A percentile compares a stretch with the other conserved stretches of the same genome.
These are phyloP conservation scores for Strigamia maritima DNA, from an alignment of 2,888 invertebrate genomes.

Conservation along the genomic window DNA sequence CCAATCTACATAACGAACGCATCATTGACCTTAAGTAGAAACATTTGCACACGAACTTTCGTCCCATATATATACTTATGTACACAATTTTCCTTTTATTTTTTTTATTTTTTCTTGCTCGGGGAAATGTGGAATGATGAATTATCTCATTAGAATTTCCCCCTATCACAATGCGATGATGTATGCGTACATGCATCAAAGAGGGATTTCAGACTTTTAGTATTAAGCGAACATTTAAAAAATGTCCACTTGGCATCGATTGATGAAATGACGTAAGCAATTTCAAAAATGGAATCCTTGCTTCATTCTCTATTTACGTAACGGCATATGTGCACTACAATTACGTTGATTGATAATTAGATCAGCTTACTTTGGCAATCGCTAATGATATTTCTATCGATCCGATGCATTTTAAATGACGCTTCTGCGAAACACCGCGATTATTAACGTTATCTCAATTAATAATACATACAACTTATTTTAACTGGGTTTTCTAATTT, in stretches of 20 bases:
- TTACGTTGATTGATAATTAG: conserved; percentile 27
- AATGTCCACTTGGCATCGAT: background rate
- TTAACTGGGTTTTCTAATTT: background rate
- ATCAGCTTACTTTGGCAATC: conserved; percentile 18
- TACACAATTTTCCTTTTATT: background rate
- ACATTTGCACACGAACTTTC: background rate
- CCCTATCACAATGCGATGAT: background rate
- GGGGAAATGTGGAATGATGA: background rate
- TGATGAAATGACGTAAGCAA: background rate
- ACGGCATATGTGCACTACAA: conserved; percentile 13
- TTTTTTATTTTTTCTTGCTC: background rate
- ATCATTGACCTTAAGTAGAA: conserved; percentile 20
- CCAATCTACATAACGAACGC: conserved; percentile 23
- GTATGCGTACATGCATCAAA: background rate
- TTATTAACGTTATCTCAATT: conserved; percentile 27
- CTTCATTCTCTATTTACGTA: background rate
- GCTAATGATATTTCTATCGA: conserved; percentile 18
- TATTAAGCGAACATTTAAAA: too few species aligned
- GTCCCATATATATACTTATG: background rate
- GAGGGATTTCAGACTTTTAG: background rate
- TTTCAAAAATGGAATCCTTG: background rate
- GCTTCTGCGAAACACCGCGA: background rate
- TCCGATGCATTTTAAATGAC: conserved; percentile 12
- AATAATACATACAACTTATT: background rate
- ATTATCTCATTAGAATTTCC: background rate